phyloP scores from a whole-genome alignment of 2,113 vertebrate species.

The Toxotes jaculatrix region DNA sequence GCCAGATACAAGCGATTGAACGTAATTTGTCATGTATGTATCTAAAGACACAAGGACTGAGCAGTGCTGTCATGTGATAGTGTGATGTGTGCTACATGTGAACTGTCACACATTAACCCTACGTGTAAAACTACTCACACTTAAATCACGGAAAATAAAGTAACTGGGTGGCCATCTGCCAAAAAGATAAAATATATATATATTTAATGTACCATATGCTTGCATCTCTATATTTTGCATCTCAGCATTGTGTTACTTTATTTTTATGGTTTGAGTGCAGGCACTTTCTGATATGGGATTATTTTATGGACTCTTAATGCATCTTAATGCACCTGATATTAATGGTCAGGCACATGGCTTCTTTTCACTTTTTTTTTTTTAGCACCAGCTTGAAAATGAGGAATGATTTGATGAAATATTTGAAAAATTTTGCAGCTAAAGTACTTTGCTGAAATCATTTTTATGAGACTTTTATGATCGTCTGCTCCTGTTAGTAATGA shows the following conservation, averaged over 20 bases:
- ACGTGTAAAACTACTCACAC: slow-evolving; percentile 33
- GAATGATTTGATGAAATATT: slow-evolving; percentile 40
- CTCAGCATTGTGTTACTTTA: slow-evolving; percentile 35
- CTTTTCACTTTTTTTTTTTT: slow-evolving; percentile 7
- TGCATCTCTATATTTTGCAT: slow-evolving; percentile 47
- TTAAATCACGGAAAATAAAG: slow-evolving; percentile 56
- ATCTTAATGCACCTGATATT: slow-evolving; percentile 54
- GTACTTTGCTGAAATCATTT: slow-evolving; percentile 52
- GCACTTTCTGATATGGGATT: slow-evolving; percentile 47
- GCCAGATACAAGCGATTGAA: neutral
- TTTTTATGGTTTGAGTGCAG: slow-evolving; percentile 68
- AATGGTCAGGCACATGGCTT: slow-evolving; percentile 15
- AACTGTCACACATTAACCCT: slow-evolving; percentile 52
- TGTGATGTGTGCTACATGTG: slow-evolving; percentile 41
- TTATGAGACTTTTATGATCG: slow-evolving; percentile 50
- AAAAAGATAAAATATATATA: slow-evolving; percentile 34
- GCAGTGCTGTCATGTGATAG: slow-evolving; percentile 28
- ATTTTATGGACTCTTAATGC: slow-evolving; percentile 71
- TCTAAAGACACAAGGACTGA: slow-evolving; percentile 17
- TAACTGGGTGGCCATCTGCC: slow-evolving; percentile 56
- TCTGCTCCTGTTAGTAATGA: slow-evolving; percentile 48
- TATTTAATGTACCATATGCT: slow-evolving; percentile 48
- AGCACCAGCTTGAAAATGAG: slow-evolving; percentile 3
- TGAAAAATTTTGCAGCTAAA: slow-evolving; percentile 36
- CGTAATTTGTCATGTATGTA: slow-evolving; percentile 21